Base-by-base conservation (phyloP, 2,888 invertebrate genomes). In the Dascillus cervinus region DNA sequence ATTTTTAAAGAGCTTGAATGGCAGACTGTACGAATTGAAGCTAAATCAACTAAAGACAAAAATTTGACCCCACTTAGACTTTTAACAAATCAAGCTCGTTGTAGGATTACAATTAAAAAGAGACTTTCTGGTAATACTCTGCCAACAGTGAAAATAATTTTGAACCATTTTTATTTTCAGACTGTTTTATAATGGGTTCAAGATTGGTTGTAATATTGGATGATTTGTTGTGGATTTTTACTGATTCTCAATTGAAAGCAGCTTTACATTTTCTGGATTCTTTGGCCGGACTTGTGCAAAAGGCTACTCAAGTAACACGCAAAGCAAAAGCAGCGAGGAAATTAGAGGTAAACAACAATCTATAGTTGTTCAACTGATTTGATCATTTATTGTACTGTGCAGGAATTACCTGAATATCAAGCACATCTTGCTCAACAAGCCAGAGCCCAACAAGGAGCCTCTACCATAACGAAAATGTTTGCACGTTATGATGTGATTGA, bases 1-100 rank as follows among this genome's bases (percentile, higher is more conserved):
- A 86, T 97, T 58, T 98, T 97, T 67, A 98, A 98, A 73, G 89
- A 92, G 68, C 68, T 97, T 31, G 87, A 89, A 58, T 98, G 98
- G 97, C 95, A 97, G 66, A 90, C 91, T 28, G 81, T 97, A 11
- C 75, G 95, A 41, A 87, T 97, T 55, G 96, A 97, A 66, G 96
- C 96, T 6, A 85, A 81, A 54, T 88, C 90, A 35, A 82, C 82
- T 26, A 74, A 75, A 56, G 82, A 82, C 58, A 72, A 72, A 49
- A 76, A 77, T 39, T 66, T 91, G 30, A 91, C 94, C 1, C 97
- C 98, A 0, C 69, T 98, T 24, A 72, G 96, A 40, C 71, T 98
- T 41, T 74, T 98, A 13, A 87, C 96, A 11, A 95, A 95, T 66
- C 90, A 89, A 62, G 91, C 95, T 20, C 82, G 85, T 60, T 92